Conservation (phyloP, 2,888 invertebrate genomes). For the Amiota minor region DNA sequence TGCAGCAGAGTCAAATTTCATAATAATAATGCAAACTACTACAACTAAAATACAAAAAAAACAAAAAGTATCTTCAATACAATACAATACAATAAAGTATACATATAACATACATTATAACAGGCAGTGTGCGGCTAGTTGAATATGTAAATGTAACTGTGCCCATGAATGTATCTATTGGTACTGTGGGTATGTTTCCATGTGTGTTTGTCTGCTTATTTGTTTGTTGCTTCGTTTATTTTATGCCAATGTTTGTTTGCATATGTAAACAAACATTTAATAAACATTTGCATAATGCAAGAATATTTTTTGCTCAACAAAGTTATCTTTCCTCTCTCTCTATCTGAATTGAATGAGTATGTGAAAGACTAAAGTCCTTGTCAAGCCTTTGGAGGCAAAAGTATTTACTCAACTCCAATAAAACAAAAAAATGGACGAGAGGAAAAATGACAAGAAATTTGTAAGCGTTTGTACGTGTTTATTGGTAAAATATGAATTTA, state of each 20-base stretch:
- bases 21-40: too few relatives aligned
- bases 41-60: too few relatives aligned
- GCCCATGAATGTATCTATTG: background rate
- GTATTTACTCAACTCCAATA: constrained; percentile 29
- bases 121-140: background rate
- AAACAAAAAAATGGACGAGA: constrained; percentile 41
- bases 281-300: constrained; percentile 32
- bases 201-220: constrained; percentile 1
- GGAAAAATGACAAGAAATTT: background rate
- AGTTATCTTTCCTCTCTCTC: too few relatives aligned
- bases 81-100: background rate
- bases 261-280: constrained; percentile 31
- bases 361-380: background rate
- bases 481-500: too few relatives aligned
- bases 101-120: background rate
- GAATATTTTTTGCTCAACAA: background rate
- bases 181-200: too few relatives aligned
- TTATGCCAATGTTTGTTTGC: constrained; percentile 23
- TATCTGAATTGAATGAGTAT: too few relatives aligned
- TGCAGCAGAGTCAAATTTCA: too few relatives aligned
- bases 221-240: constrained; percentile 5
- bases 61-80: background rate
- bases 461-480: background rate
- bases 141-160: background rate
- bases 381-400: background rate